Conservation (phyloP, 1,140 invertebrate genomes). For the Batillaria attramentaria region DNA sequence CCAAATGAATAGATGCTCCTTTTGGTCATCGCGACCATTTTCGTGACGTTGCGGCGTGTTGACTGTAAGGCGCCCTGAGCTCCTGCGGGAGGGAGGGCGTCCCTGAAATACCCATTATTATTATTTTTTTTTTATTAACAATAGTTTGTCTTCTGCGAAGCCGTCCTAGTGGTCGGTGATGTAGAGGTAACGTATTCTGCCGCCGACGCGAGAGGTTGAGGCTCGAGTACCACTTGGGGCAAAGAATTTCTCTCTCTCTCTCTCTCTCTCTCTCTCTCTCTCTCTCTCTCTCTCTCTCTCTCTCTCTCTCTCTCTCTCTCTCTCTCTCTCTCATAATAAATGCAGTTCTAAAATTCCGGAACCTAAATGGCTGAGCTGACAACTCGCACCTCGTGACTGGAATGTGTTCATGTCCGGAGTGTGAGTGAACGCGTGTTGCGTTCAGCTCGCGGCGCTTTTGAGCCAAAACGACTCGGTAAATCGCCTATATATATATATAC, state of each 20-base stretch:
- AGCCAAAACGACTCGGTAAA: not conserved
- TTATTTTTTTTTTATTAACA: too few species aligned
- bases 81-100: too few species aligned
- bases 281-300: slow-evolving; percentile 15
- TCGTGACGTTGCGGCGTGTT: too few species aligned
- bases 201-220: not conserved
- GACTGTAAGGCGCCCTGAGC: too few species aligned
- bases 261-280: slow-evolving; percentile 20
- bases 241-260: not conserved
- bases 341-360: too few species aligned
- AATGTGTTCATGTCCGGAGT: not conserved
- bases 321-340: slow-evolving; percentile 18
- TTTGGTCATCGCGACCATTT: too few species aligned
- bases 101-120: too few species aligned
- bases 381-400: not conserved
- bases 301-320: slow-evolving; percentile 3
- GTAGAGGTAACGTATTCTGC: not conserved
- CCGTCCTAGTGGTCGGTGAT: too few species aligned
- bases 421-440: not conserved
- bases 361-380: too few species aligned
- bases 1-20: too few species aligned
- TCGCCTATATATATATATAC: not conserved
- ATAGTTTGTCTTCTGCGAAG: too few species aligned
- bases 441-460: not conserved
- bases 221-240: not conserved